These are phyloP conservation scores for Chelonus insularis DNA, from an alignment of 1,140 invertebrate genomes.

Conservation along the genomic window DNA sequence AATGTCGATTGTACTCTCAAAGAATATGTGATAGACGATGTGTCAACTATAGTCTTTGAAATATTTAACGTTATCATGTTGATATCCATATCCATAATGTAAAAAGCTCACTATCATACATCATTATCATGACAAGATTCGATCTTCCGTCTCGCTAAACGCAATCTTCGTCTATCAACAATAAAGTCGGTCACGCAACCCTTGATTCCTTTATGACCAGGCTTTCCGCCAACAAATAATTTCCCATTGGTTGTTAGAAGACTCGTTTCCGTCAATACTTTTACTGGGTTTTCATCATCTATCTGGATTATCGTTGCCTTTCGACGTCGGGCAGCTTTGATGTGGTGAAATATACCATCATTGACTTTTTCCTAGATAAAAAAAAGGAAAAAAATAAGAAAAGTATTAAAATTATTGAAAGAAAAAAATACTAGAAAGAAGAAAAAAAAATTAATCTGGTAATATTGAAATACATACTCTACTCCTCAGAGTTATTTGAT, in stretches of 20 bases:
- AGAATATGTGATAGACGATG: no score
- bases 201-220: constrained; percentile 65
- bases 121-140: constrained; percentile 61
- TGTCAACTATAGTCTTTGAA: no score
- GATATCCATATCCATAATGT: constrained; percentile 22
- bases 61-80: background rate
- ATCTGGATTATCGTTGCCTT: constrained; percentile 63
- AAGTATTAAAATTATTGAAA: background rate
- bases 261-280: constrained; percentile 44
- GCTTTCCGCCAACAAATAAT: constrained; percentile 55
- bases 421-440: background rate
- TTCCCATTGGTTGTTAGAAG: constrained; percentile 55
- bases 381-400: constrained; percentile 1
- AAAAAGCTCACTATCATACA: constrained; percentile 51
- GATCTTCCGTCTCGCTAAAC: constrained; percentile 53
- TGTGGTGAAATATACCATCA: constrained; percentile 53
- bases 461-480: constrained; percentile 52
- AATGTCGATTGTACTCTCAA: no score
- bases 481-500: constrained; percentile 59
- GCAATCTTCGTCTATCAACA: constrained; percentile 60
- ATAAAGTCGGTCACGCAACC: constrained; percentile 68
- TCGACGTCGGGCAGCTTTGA: constrained; percentile 54
- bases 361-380: constrained; percentile 60
- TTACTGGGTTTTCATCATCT: constrained; percentile 58
- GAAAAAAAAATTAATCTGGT: background rate